Evolutionary conservation across 2,888 invertebrate genomes (phyloP), one percentile per base, ranked within the genome.

Genomic region (Campoplex capitator): DNA sequence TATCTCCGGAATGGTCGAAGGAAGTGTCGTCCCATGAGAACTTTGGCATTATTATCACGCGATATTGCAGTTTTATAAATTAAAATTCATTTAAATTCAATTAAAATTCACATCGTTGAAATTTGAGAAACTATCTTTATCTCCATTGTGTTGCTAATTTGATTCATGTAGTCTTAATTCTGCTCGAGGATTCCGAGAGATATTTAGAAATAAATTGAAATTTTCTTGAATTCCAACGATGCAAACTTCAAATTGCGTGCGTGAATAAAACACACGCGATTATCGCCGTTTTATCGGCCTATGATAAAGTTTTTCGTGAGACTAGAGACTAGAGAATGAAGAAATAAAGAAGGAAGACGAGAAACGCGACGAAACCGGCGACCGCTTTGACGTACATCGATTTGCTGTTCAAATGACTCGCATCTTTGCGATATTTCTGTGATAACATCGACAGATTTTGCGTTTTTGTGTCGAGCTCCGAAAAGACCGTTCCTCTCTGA

Each of bases 341-440:
- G 95, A 98, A 98, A 94, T 98, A 98, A 28, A 98, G 95, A 88
- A 98, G 95, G 93, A 98, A 96, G 78, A 98, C 97, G 88, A 98
- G 95, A 80, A 98, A 94, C 90, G 97, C 96, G 89, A 98, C 96
- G 67, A 97, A 96, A 16, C 97, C 98, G 3, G 98, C 98, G 0
- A 98, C 98, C 83, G 96, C 97, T 95, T 99, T 99, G 83, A 98
- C 97, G 92, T 98, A 98, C 96, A 98, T 97, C 3, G 99, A 99
- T 94, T 98, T 98, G 89, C 98, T 97, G 95, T 99, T 99, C 88
- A 99, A 96, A 95, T 98, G 97, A 48, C 98, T 97, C 35, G 99
- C 99, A 94, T 99, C 99, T 95, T 99, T 99, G 95, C 98, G 99
- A 95, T 99, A 99, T 95, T 99, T 99, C 94, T 99, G 98, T 23